Conservation (phyloP, 2,113 vertebrate genomes). For the Nansenia antarctica region DNA sequence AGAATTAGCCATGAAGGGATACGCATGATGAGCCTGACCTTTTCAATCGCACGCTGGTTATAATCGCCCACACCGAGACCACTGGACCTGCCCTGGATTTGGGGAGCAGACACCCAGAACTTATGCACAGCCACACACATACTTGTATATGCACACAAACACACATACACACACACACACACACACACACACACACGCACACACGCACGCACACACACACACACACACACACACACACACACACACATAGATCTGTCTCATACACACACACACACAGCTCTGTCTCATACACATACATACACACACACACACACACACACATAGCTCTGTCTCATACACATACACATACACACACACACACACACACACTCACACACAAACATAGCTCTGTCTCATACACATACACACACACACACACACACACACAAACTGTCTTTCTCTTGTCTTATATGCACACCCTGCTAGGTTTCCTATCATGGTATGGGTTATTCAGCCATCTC, state of each 20-base stretch:
- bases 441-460: too few species aligned
- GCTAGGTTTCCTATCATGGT: too few species aligned
- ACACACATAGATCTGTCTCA: neutral
- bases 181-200: neutral
- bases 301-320: neutral
- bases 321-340: neutral
- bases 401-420: too few species aligned
- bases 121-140: too few species aligned
- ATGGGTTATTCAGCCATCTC: too few species aligned
- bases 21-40: slow-evolving; percentile 46
- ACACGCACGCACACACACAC: neutral
- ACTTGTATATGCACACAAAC: neutral
- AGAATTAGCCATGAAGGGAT: slow-evolving; percentile 22
- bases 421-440: too few species aligned
- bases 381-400: neutral
- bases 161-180: too few species aligned
- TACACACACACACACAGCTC: neutral
- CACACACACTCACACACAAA: neutral
- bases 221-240: neutral
- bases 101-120: neutral
- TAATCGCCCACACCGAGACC: neutral
- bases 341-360: too few species aligned
- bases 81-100: neutral
- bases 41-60: slow-evolving; percentile 28
- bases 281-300: neutral